Percentiles rank a stretch among this genome's conserved stretches.
phyloP scores from a whole-genome alignment of 37 sponge, comb jelly and placozoan species.

The Crambe crambe region DNA sequence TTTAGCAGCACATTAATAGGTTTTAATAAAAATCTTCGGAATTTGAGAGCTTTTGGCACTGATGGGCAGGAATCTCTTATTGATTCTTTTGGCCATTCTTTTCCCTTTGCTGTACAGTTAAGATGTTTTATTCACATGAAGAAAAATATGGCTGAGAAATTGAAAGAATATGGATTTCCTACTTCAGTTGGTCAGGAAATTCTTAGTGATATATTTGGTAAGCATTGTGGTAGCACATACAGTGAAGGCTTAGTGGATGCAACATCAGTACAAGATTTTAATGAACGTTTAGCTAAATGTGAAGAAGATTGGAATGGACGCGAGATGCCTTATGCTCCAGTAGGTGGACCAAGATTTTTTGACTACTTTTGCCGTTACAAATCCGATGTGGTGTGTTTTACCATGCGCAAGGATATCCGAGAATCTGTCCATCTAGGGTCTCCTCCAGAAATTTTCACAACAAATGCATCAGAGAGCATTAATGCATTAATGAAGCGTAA shows the following conservation, averaged over 20 bases:
- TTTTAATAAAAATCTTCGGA: background rate
- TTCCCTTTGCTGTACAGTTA: constrained; percentile 49
- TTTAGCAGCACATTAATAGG: too few relatives aligned
- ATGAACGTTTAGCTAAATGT: background rate
- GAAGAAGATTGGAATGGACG: constrained; percentile 10
- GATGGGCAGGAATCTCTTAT: constrained; percentile 47
- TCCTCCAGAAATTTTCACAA: too few relatives aligned
- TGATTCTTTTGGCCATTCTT: constrained; percentile 35
- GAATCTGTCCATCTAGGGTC: too few relatives aligned
- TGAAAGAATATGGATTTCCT: constrained; percentile 4
- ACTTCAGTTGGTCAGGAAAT: constrained; percentile 29
- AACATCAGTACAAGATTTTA: constrained; percentile 15
- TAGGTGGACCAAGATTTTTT: constrained; percentile 17
- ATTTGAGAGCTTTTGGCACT: constrained; percentile 40
- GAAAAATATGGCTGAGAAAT: constrained; percentile 30
- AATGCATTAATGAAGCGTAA: too few relatives aligned
- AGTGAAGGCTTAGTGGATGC: constrained; percentile 47
- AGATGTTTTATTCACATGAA: constrained; percentile 54
- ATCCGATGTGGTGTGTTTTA: constrained; percentile 14
- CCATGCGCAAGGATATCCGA: too few relatives aligned
- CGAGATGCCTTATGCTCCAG: constrained; percentile 1
- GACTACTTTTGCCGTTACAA: constrained; percentile 23
- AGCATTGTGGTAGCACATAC: constrained; percentile 10
- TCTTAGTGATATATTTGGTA: constrained; percentile 56
- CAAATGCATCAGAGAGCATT: too few relatives aligned